Conservation (phyloP, 2,888 invertebrate genomes). For the Synanthedon formicaeformis region DNA sequence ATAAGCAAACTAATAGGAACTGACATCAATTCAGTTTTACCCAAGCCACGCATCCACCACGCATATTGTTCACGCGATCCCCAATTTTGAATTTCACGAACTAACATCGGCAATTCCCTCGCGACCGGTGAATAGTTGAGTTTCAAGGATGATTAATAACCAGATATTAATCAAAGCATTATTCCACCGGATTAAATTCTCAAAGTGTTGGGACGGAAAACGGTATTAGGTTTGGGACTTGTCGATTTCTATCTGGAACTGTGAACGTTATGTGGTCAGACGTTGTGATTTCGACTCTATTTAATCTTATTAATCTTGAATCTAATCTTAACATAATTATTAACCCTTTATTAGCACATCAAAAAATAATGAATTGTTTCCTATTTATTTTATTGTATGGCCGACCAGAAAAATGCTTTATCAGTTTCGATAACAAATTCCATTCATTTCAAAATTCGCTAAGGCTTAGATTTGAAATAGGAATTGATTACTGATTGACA, state of each 20-base stretch:
- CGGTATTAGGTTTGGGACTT: conserved; percentile 10
- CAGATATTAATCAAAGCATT: conserved; percentile 53
- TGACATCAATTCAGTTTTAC: too few relatives aligned
- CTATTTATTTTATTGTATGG: too few relatives aligned
- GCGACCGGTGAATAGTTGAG: conserved; percentile 52
- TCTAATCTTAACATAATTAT: too few relatives aligned
- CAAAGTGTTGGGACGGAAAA: conserved; percentile 14
- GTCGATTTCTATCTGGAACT: conserved; percentile 3
- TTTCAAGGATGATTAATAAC: conserved; percentile 49
- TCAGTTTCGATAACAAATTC: too few relatives aligned
- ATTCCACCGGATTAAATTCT: conserved; percentile 20
- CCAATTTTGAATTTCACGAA: conserved; percentile 48
- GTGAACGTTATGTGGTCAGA: not conserved
- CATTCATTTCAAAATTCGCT: too few relatives aligned
- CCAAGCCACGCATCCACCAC: conserved; percentile 14
- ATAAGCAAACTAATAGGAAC: too few relatives aligned
- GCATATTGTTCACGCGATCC: conserved; percentile 39
- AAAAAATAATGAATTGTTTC: too few relatives aligned
- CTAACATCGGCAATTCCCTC: conserved; percentile 44
- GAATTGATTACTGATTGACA: too few relatives aligned
- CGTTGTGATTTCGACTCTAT: not conserved
- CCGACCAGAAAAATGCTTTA: too few relatives aligned
- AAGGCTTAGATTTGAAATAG: too few relatives aligned
- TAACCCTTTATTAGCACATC: too few relatives aligned
- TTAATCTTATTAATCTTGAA: too few relatives aligned